Conservation (phyloP, 2,888 invertebrate genomes). For the Campoletis raptor region DNA sequence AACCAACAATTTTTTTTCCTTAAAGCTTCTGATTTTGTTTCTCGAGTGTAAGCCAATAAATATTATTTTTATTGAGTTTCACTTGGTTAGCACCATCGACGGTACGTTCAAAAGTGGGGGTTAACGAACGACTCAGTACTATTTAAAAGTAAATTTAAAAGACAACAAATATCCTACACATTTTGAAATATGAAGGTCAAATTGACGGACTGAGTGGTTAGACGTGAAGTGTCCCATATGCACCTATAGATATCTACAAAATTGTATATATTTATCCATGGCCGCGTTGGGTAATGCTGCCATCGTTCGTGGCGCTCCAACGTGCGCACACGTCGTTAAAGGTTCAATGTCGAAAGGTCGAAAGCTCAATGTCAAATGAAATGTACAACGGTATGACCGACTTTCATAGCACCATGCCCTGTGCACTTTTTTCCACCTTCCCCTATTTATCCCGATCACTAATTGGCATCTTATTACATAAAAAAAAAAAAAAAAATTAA, state of each 20-base stretch:
- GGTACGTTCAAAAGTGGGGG: too few relatives aligned
- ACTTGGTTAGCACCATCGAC: too few relatives aligned
- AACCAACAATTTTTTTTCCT: too few relatives aligned
- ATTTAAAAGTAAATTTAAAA: not conserved
- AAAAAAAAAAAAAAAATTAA: not conserved
- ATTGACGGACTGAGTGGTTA: not conserved
- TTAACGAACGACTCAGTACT: too few relatives aligned
- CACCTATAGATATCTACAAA: not conserved
- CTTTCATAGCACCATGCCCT: conserved; percentile 6
- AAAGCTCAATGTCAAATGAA: conserved; percentile 64
- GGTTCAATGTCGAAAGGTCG: conserved; percentile 67
- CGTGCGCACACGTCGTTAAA: conserved; percentile 34
- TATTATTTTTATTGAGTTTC: too few relatives aligned
- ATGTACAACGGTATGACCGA: conserved; percentile 30
- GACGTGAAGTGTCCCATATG: not conserved
- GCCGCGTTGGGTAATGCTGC: conserved; percentile 19
- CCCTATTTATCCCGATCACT: not conserved
- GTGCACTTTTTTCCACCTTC: not conserved
- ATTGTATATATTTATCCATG: conserved; percentile 5
- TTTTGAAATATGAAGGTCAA: not conserved
- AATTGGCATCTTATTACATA: not conserved
- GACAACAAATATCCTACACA: not conserved
- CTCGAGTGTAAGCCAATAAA: too few relatives aligned
- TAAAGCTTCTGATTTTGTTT: too few relatives aligned
- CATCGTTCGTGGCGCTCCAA: conserved; percentile 21